Evolutionary conservation across 2,113 vertebrate genomes (phyloP).

Genomic region (Syngnathoides biaculeatus): DNA sequence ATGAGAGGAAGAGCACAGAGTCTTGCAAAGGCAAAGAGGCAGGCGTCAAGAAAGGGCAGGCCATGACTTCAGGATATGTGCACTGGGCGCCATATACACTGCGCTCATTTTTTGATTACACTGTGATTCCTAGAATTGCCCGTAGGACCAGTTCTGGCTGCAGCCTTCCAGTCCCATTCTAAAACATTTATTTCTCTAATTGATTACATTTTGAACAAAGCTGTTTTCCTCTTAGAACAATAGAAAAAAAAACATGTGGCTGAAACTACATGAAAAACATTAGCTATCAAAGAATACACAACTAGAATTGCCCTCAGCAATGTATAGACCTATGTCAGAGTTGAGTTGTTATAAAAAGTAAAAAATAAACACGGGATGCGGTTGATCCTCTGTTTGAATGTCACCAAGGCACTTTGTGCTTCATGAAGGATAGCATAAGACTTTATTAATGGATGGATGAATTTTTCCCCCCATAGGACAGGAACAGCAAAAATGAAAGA

Average conservation of each 20-base stretch:
- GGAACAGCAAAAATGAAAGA: neutral
- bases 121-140: constrained; percentile 19
- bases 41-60: constrained; percentile 35
- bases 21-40: constrained; percentile 16
- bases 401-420: neutral
- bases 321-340: neutral
- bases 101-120: constrained; percentile 32
- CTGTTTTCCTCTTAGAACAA: constrained; percentile 14
- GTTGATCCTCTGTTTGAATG: too few relatives aligned
- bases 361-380: neutral
- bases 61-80: constrained; percentile 30
- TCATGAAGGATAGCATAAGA: neutral
- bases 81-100: constrained; percentile 24
- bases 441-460: too few relatives aligned
- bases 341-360: too few relatives aligned
- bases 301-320: neutral
- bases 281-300: neutral
- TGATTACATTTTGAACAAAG: constrained; percentile 15
- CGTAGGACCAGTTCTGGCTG: constrained; percentile 11
- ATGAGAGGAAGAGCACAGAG: constrained; percentile 18
- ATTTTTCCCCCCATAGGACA: neutral
- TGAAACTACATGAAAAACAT: neutral
- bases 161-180: constrained; percentile 11
- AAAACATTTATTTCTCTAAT: constrained; percentile 30
- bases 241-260: constrained; percentile 1